Evolutionary conservation across 2,113 vertebrate genomes (phyloP).

Genomic region (Rhinichthys klamathensis): DNA sequence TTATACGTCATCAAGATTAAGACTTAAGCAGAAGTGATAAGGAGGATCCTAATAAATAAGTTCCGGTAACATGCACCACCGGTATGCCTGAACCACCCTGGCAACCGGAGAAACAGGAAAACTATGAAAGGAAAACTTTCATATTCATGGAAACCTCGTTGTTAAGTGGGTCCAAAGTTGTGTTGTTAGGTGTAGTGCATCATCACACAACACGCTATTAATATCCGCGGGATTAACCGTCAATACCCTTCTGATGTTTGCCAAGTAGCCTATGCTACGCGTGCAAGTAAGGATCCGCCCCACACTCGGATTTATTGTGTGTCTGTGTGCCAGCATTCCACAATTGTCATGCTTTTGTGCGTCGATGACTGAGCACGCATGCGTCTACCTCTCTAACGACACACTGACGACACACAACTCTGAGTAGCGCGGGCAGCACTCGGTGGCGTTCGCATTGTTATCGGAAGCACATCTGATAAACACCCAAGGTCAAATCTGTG

Average conservation of each 20-base stretch:
- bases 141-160: conserved; percentile 55
- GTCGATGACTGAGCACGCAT: neutral
- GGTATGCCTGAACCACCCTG: conserved; percentile 36
- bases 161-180: conserved; percentile 43
- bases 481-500: neutral
- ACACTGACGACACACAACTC: conserved; percentile 8
- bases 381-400: neutral
- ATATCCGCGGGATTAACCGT: conserved; percentile 53
- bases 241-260: conserved; percentile 27
- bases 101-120: conserved; percentile 57
- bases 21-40: neutral
- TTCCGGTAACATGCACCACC: conserved; percentile 27
- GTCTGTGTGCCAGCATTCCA: conserved; percentile 52
- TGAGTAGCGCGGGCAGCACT: neutral
- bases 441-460: neutral
- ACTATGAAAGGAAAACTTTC: conserved; percentile 33
- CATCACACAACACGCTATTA: conserved; percentile 42
- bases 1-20: neutral
- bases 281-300: conserved; percentile 28
- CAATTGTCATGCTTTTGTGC: conserved; percentile 43
- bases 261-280: conserved; percentile 51
- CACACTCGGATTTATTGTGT: conserved; percentile 40
- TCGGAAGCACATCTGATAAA: conserved; percentile 21
- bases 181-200: conserved; percentile 55
- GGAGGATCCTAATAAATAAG: conserved; percentile 8